These are phyloP conservation scores for Acinonyx jubatus DNA, from an alignment of 2,113 vertebrate genomes.

Conservation along the genomic window DNA sequence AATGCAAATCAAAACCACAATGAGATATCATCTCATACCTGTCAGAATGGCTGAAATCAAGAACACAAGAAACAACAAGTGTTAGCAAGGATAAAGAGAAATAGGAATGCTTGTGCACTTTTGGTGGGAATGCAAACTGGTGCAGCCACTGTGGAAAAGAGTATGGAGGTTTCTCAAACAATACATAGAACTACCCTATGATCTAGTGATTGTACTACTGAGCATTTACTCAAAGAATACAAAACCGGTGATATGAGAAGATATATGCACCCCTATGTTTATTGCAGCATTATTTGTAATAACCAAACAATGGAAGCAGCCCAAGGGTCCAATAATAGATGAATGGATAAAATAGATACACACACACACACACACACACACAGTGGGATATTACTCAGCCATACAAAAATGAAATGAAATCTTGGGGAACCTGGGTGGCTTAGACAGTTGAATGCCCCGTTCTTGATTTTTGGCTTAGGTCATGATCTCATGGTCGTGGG, in stretches of 20 bases:
- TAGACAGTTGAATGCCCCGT: too few relatives aligned
- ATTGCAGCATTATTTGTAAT: neutral
- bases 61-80: neutral
- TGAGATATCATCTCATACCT: neutral
- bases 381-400: neutral
- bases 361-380: neutral
- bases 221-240: neutral
- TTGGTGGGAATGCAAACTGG: neutral
- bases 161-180: neutral
- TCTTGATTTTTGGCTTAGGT: too few relatives aligned
- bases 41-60: neutral
- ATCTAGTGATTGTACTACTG: neutral
- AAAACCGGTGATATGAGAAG: neutral
- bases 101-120: neutral
- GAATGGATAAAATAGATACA: neutral
- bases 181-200: neutral
- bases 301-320: neutral
- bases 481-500: too few relatives aligned
- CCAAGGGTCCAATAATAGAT: neutral
- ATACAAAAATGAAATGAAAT: neutral
- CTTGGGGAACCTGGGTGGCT: neutral
- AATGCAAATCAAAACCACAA: neutral
- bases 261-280: neutral
- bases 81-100: neutral
- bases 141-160: neutral